Evolutionary conservation across 2,797 vertebrate species (phyloP), one percentile per base, ranked within the genome.

Genomic region (Karalla daura): DNA sequence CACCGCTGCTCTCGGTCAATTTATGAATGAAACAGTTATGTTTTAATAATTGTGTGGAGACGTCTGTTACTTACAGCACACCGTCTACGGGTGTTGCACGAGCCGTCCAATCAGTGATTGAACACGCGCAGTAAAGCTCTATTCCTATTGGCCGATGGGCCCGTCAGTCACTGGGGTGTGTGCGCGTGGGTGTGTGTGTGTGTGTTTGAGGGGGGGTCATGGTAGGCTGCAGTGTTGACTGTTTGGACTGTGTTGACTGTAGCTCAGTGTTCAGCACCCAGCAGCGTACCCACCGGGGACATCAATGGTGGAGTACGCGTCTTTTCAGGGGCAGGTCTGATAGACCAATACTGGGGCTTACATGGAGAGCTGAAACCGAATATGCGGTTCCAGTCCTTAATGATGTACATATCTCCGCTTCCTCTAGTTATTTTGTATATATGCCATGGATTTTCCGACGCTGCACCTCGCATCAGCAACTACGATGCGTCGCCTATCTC

Each of bases 281-380:
- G 83, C 78, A 83, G 71, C 70, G 72, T 76, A 52, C 52, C 63
- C 78, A 73, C 80, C 71, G 69, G 72, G 61, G 75, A 89, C 77
- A 75, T 87, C 84, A 63, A 89, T 88, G 88, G 87, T 90, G 90
- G 88, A 78, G 80, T 78, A 84, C 76, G 84, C 66, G 59, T 89
- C 85, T 65, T 73, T 88, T 81, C 83, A 86, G 88, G 88, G 86
- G 89, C 59, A 66, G 90, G 90, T 92, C 90, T 90, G 86, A 86
- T 55, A 86, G 91, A 88, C 91, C 90, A 21, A 66, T 69, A 81
- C 65, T 76, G 86, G 53, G 83, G 86, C 87, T 82, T 92, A 89
- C 86, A 93, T 93, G 93, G 92, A 92, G 91, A 93, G 91, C 92
- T 92, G 90, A 91, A 74, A 83, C 62, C 35, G 55, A 89, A 77